Evolutionary conservation across 2,888 invertebrate genomes (phyloP).

Genomic region (Tinea semifulvella): DNA sequence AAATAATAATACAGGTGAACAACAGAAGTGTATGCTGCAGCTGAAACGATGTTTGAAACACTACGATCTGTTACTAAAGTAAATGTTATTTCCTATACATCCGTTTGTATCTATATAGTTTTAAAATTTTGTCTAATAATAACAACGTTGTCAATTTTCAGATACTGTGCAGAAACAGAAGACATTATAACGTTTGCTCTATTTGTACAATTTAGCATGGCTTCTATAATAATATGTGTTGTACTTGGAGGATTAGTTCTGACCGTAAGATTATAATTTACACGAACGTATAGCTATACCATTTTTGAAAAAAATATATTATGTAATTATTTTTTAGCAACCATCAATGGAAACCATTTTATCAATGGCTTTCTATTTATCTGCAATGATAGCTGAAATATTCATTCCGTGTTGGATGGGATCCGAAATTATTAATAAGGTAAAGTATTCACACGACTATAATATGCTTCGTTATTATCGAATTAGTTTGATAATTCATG

Average conservation of each 20-base stretch:
- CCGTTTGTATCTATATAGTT: background rate
- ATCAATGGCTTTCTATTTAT: constrained; percentile 12
- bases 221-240: constrained; percentile 14
- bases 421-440: constrained; percentile 23
- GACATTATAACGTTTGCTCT: background rate
- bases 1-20: background rate
- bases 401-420: constrained; percentile 25
- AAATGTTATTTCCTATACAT: too few relatives aligned
- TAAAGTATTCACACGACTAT: constrained; percentile 11
- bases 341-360: background rate
- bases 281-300: background rate
- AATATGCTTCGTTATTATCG: background rate
- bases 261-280: constrained; percentile 4
- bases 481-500: too few relatives aligned
- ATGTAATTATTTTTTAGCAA: background rate
- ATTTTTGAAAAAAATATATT: background rate
- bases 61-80: constrained; percentile 3
- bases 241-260: constrained; percentile 8
- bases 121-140: background rate
- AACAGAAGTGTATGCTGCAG: background rate
- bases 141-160: constrained; percentile 24
- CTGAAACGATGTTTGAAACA: constrained; percentile 9
- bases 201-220: constrained; percentile 15
- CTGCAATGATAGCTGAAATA: constrained; percentile 22
- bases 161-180: constrained; percentile 29